Evolutionary conservation across 2,888 invertebrate species (phyloP).

Genomic region (Pyrrhia umbra): DNA sequence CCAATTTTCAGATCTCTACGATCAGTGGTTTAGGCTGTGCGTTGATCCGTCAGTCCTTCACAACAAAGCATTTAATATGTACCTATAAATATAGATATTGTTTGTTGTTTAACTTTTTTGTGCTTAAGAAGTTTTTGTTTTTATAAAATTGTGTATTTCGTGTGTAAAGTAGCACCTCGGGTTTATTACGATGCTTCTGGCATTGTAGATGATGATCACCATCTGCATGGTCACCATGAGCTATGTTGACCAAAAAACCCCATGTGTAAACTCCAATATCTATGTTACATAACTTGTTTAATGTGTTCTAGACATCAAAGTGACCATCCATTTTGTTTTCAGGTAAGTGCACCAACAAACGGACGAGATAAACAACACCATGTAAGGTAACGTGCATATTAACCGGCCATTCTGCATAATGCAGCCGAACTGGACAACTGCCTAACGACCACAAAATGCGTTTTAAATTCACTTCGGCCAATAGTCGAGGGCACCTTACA

Average conservation of each 20-base stretch:
- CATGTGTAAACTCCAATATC: not conserved
- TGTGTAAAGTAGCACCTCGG: too few relatives aligned
- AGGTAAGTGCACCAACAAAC: conserved; percentile 77
- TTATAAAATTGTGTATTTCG: too few relatives aligned
- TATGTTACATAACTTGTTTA: not conserved
- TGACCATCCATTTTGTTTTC: conserved; percentile 70
- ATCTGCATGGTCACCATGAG: too few relatives aligned
- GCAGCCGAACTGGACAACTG: conserved; percentile 61
- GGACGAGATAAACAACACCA: conserved; percentile 59
- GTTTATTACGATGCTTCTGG: too few relatives aligned
- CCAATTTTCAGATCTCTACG: too few relatives aligned
- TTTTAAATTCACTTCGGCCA: conserved; percentile 77
- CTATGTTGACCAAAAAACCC: not conserved
- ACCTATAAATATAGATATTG: too few relatives aligned
- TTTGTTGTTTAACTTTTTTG: too few relatives aligned
- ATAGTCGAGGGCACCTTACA: conserved; percentile 57
- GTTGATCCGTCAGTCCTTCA: too few relatives aligned
- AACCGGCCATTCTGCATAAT: conserved; percentile 65
- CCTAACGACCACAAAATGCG: conserved; percentile 81
- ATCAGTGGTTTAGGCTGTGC: too few relatives aligned
- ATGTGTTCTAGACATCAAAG: conserved; percentile 25
- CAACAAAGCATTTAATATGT: too few relatives aligned
- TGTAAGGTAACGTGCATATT: conserved; percentile 65
- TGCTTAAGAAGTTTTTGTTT: too few relatives aligned
- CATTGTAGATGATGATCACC: too few relatives aligned